Evolutionary conservation across 2,888 invertebrate species (phyloP).

Genomic region (Pollenia amentaria): DNA sequence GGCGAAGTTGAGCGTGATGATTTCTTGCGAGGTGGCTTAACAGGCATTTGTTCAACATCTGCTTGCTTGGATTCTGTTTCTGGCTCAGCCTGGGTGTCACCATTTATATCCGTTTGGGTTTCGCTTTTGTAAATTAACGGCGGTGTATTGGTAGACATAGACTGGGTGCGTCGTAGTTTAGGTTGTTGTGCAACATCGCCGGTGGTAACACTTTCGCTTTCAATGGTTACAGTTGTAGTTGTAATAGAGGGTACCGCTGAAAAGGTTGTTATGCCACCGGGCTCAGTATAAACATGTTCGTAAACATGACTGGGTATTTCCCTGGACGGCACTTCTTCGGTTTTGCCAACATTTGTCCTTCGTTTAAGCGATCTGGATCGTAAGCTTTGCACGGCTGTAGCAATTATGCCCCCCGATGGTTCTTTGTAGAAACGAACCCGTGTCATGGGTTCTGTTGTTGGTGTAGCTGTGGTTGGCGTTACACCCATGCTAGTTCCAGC

Average conservation of each 20-base stretch:
- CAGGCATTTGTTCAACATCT: slow-evolving; percentile 76
- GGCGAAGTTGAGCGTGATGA: slow-evolving; percentile 83
- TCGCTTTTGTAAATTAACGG: slow-evolving; percentile 78
- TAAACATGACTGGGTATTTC: slow-evolving; percentile 25
- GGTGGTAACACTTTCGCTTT: slow-evolving; percentile 63
- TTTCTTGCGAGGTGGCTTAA: slow-evolving; percentile 83
- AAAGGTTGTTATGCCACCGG: slow-evolving; percentile 72
- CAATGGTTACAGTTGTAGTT: slow-evolving; percentile 69
- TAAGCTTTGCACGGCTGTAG: slow-evolving; percentile 80
- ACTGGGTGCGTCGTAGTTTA: slow-evolving; percentile 77
- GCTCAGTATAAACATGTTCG: slow-evolving; percentile 81
- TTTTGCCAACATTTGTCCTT: slow-evolving; percentile 70
- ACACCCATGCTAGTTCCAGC: slow-evolving; percentile 75
- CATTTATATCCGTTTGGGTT: slow-evolving; percentile 16
- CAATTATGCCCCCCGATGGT: slow-evolving; percentile 81
- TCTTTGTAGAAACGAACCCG: slow-evolving; percentile 78
- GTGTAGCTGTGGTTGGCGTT: slow-evolving; percentile 75
- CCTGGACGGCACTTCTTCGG: slow-evolving; percentile 41
- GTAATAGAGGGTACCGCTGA: slow-evolving; percentile 59
- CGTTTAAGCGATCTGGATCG: slow-evolving; percentile 81
- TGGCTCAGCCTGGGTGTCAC: slow-evolving; percentile 3
- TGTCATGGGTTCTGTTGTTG: slow-evolving; percentile 65
- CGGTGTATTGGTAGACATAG: slow-evolving; percentile 83
- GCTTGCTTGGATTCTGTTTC: background rate
- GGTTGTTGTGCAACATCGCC: slow-evolving; percentile 52